These are phyloP conservation scores for Caenorhabditis sp. DNA, from an alignment of 2,888 invertebrate genomes.

Conservation along the genomic window DNA sequence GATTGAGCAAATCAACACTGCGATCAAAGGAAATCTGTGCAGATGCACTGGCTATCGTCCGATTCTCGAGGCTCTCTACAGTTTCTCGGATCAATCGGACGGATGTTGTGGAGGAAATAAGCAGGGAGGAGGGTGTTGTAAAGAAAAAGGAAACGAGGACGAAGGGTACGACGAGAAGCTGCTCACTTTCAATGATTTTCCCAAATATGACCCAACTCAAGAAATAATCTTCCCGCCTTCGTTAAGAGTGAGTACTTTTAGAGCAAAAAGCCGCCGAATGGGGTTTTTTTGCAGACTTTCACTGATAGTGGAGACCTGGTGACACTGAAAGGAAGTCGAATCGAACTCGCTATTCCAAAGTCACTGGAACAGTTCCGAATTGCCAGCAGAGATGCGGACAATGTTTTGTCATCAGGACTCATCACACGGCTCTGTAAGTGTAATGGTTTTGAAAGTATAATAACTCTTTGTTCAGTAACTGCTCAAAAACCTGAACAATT, in stretches of 20 bases:
- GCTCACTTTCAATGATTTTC: constrained; percentile 70
- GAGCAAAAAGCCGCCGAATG: background rate
- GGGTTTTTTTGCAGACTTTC: background rate
- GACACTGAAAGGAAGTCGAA: constrained; percentile 70
- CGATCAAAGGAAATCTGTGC: constrained; percentile 85
- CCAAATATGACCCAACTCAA: constrained; percentile 85
- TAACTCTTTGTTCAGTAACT: constrained; percentile 15
- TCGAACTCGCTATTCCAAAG: constrained; percentile 38
- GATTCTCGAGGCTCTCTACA: constrained; percentile 89
- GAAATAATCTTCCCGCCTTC: constrained; percentile 94
- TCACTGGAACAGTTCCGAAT: constrained; percentile 29
- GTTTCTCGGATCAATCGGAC: constrained; percentile 52
- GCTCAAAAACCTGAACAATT: constrained; percentile 17
- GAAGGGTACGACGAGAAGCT: constrained; percentile 44
- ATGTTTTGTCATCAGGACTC: constrained; percentile 59
- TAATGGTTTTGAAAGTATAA: background rate
- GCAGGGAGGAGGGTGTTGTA: constrained; percentile 54
- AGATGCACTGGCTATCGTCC: constrained; percentile 94
- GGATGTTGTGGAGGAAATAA: constrained; percentile 59
- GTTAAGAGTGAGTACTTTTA: constrained; percentile 80
- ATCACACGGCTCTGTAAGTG: constrained; percentile 55
- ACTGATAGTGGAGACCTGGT: constrained; percentile 2
- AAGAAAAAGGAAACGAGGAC: constrained; percentile 26
- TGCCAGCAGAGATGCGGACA: constrained; percentile 1
- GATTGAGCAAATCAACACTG: constrained; percentile 62